Percentiles rank a stretch among this genome's conserved stretches.
Conservation (phyloP, 92 coral and sea anemone genomes). For the Porites cylindrica region DNA sequence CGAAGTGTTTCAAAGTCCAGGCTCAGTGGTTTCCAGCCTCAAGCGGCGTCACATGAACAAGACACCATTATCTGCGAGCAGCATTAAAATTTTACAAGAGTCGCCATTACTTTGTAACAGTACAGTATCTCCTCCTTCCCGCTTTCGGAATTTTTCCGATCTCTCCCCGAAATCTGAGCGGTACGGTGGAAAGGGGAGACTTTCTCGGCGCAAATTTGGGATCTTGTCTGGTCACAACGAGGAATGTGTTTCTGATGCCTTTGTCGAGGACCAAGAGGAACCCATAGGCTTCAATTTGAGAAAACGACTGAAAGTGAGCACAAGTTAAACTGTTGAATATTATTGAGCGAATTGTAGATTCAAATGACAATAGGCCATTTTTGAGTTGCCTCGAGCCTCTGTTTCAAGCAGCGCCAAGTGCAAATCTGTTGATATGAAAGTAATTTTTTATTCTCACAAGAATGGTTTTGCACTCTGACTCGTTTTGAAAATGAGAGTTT, state of each 20-base stretch:
- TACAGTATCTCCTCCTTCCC: conserved; percentile 1
- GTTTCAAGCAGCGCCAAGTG: too few species aligned
- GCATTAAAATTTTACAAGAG: conserved; percentile 87
- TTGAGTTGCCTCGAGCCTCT: too few species aligned
- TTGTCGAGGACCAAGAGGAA: conserved; percentile 17
- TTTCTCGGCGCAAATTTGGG: conserved; percentile 1
- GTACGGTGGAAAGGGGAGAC: conserved; percentile 1
- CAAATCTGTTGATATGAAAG: too few species aligned
- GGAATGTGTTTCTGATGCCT: background rate
- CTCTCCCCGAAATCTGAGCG: background rate
- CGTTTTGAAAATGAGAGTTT: too few species aligned
- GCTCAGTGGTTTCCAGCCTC: conserved; percentile 30
- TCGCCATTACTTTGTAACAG: conserved; percentile 81
- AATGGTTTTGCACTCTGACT: too few species aligned
- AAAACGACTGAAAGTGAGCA: conserved; percentile 22
- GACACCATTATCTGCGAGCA: conserved; percentile 82
- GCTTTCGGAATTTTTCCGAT: background rate
- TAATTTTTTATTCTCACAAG: too few species aligned
- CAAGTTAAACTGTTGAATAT: background rate
- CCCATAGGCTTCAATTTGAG: conserved; percentile 7
- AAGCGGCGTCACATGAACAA: conserved; percentile 55
- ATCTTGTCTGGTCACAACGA: background rate
- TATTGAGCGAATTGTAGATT: background rate
- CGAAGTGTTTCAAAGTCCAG: conserved; percentile 71
- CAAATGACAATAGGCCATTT: background rate